A percentile compares a stretch with the other conserved stretches of the same genome.
phyloP scores from a whole-genome alignment of 2,797 vertebrate species.

The Adelosebastes latens region DNA sequence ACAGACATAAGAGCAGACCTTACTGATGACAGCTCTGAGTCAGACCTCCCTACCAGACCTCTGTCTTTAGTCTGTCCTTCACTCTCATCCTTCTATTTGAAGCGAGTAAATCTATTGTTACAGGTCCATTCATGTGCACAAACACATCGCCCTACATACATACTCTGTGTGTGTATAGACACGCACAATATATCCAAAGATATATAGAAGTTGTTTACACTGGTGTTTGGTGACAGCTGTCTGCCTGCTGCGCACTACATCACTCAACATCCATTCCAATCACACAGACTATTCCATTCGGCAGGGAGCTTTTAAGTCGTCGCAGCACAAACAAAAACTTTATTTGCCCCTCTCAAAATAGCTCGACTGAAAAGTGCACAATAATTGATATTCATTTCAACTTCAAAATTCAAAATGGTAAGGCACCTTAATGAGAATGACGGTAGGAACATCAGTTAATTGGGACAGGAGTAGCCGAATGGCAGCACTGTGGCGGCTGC shows the following conservation, averaged over 20 bases:
- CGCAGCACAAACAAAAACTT: constrained; percentile 25
- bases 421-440: constrained; percentile 43
- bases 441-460: constrained; percentile 65
- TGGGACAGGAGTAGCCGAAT: constrained; percentile 66
- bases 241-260: not conserved
- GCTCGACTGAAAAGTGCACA: not conserved
- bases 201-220: not conserved
- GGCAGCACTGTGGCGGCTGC: constrained; percentile 46
- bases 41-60: not conserved
- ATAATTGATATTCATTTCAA: constrained; percentile 31
- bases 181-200: not conserved
- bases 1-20: not conserved
- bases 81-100: not conserved
- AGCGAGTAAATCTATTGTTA: constrained; percentile 7
- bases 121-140: not conserved
- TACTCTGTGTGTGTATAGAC: not conserved
- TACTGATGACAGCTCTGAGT: not conserved
- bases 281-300: not conserved
- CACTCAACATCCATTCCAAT: constrained; percentile 19
- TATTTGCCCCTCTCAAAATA: constrained; percentile 17
- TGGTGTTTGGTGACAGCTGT: constrained; percentile 28
- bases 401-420: constrained; percentile 7
- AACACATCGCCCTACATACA: not conserved
- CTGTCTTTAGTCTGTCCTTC: constrained; percentile 18
- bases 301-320: not conserved